phyloP scores from a whole-genome alignment of 2,888 invertebrate species.

The Nebria salina region DNA sequence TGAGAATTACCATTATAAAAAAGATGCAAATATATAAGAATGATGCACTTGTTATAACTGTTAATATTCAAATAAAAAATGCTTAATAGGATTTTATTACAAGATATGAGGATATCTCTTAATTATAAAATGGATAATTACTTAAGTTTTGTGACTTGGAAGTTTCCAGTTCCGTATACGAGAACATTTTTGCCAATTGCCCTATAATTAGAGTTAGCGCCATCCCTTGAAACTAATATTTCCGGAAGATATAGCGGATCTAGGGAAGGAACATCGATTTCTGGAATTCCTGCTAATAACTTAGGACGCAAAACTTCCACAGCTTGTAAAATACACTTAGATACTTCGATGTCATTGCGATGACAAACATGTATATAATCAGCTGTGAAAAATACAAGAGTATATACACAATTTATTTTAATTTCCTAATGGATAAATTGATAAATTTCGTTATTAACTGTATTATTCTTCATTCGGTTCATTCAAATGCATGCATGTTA shows the following conservation, averaged over 20 bases:
- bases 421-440: not conserved
- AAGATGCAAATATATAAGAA: too few species aligned
- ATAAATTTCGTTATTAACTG: not conserved
- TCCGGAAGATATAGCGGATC: slow-evolving; percentile 73
- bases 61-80: too few species aligned
- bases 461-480: too few species aligned
- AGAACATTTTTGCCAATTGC: slow-evolving; percentile 65
- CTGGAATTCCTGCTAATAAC: slow-evolving; percentile 72
- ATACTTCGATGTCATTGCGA: slow-evolving; percentile 70
- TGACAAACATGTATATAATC: slow-evolving; percentile 73
- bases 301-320: slow-evolving; percentile 69
- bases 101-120: too few species aligned
- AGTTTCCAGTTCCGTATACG: slow-evolving; percentile 66
- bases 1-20: not conserved
- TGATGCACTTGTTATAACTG: too few species aligned
- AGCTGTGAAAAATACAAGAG: slow-evolving; percentile 63
- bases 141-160: slow-evolving; percentile 66
- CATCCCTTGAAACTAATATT: slow-evolving; percentile 70
- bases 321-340: slow-evolving; percentile 71
- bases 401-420: not conserved
- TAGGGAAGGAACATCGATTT: slow-evolving; percentile 73
- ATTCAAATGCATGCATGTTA: not conserved
- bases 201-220: slow-evolving; percentile 61
- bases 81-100: too few species aligned
- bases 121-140: slow-evolving; percentile 57